Evolutionary conservation across 2,113 vertebrate genomes (phyloP).

Genomic region (Corythoichthys haematopterus): DNA sequence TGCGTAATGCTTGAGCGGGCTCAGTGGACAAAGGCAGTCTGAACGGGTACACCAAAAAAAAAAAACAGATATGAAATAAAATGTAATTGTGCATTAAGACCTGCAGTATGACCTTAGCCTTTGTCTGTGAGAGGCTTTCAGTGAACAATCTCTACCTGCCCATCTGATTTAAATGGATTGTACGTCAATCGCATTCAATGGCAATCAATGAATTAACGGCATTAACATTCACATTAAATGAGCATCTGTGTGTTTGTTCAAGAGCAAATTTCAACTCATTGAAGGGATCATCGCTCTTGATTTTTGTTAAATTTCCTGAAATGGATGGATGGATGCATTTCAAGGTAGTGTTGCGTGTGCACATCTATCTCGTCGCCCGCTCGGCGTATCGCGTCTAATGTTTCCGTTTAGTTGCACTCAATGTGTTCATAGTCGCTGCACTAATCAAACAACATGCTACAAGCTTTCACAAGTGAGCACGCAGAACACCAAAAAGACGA

Average conservation of each 20-base stretch:
- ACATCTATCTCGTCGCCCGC: not conserved
- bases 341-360: conserved; percentile 1
- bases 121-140: too few relatives aligned
- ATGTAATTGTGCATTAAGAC: too few relatives aligned
- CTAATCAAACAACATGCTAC: conserved; percentile 8
- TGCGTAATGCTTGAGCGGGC: too few relatives aligned
- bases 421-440: conserved; percentile 3
- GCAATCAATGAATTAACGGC: too few relatives aligned
- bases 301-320: conserved; percentile 7
- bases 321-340: not conserved
- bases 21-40: too few relatives aligned
- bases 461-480: conserved; percentile 4
- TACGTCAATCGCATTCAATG: too few relatives aligned
- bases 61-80: too few relatives aligned
- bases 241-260: not conserved
- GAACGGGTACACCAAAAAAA: too few relatives aligned
- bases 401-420: not conserved
- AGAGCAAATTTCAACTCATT: not conserved
- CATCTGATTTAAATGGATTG: too few relatives aligned
- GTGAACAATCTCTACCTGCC: too few relatives aligned
- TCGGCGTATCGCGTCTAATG: not conserved
- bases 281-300: conserved; percentile 7
- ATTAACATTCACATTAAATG: not conserved
- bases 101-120: too few relatives aligned
- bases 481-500: not conserved